These are phyloP conservation scores for Carassius gibelio DNA, from an alignment of 2,113 vertebrate genomes.

Conservation along the genomic window DNA sequence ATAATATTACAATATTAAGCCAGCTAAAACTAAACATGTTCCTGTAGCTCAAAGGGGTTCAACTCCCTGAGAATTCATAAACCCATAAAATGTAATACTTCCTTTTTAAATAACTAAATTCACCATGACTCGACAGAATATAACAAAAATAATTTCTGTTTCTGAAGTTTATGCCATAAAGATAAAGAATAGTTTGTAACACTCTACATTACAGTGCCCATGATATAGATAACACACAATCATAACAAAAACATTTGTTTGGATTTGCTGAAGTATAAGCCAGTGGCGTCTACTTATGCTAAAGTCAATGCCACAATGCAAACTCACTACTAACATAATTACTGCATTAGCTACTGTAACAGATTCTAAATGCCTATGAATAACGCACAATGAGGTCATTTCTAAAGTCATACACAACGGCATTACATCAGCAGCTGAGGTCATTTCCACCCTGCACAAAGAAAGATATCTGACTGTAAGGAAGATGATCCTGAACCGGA, in stretches of 20 bases:
- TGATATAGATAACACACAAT: not conserved
- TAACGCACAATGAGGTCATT: not conserved
- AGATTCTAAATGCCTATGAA: not conserved
- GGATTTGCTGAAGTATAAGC: not conserved
- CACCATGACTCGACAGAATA: not conserved
- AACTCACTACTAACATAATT: not conserved
- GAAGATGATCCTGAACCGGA: not conserved
- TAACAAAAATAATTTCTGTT: not conserved
- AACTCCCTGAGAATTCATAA: not conserved
- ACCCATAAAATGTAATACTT: not conserved
- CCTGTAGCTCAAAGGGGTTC: not conserved
- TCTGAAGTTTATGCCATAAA: not conserved
- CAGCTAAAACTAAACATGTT: not conserved
- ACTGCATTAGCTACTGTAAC: not conserved
- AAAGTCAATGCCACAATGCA: not conserved
- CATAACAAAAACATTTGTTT: not conserved
- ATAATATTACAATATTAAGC: not conserved
- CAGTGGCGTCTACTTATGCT: not conserved
- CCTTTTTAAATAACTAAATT: not conserved
- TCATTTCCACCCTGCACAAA: constrained; percentile 10
- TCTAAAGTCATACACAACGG: not conserved
- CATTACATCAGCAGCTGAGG: constrained; percentile 2
- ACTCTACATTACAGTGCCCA: not conserved
- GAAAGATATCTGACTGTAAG: not conserved
- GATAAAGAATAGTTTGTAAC: not conserved